These are phyloP conservation scores for Hypena proboscidalis DNA, from an alignment of 2,888 invertebrate genomes.

Conservation along the genomic window DNA sequence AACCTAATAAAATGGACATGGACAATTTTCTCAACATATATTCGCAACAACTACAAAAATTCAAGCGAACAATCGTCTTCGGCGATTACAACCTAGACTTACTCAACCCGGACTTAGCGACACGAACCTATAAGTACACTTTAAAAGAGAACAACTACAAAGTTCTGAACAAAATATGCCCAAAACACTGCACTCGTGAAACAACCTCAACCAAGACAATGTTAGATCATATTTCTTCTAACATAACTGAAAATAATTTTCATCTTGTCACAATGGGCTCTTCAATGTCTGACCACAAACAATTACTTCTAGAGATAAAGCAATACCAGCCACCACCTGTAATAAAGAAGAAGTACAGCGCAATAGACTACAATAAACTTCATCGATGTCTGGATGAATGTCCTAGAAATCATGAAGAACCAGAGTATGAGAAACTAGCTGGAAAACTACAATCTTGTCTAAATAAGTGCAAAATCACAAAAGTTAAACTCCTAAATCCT, in stretches of 20 bases:
- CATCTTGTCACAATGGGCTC: conserved; percentile 3
- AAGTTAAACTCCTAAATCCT: not conserved
- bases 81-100: not conserved
- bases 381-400: not conserved
- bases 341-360: not conserved
- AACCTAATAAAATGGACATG: too few relatives aligned
- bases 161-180: conserved; percentile 6
- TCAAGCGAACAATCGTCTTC: not conserved
- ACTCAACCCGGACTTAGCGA: conserved; percentile 1
- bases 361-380: not conserved
- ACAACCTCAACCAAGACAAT: conserved; percentile 2
- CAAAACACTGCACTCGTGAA: conserved; percentile 5
- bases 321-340: not conserved
- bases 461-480: not conserved
- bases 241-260: conserved; percentile 7
- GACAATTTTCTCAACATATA: not conserved
- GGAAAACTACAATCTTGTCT: not conserved
- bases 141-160: conserved; percentile 5
- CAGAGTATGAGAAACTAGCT: not conserved
- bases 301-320: not conserved
- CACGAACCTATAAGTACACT: not conserved
- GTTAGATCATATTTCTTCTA: conserved; percentile 6
- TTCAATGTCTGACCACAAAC: conserved; percentile 6
- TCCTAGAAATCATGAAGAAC: not conserved
- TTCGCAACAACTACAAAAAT: not conserved